A percentile compares a stretch with the other conserved stretches of the same genome.
Conservation (phyloP, 2,888 invertebrate species). For the Phyto melanocephala region DNA sequence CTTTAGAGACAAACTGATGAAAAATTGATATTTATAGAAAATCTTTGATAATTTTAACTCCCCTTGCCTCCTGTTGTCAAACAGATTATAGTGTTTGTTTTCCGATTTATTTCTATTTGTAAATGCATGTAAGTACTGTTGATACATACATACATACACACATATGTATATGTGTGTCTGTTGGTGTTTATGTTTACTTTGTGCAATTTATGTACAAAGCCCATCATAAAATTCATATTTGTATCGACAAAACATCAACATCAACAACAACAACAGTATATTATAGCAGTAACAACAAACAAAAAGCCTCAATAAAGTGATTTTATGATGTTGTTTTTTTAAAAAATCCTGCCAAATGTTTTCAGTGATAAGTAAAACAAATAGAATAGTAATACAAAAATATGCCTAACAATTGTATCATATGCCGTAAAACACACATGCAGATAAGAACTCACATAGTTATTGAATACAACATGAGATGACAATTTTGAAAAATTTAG, state of each 20-base stretch:
- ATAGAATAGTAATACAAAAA: neutral
- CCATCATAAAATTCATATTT: constrained; percentile 55
- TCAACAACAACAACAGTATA: neutral
- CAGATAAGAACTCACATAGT: neutral
- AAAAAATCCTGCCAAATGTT: constrained; percentile 35
- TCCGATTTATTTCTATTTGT: constrained; percentile 12
- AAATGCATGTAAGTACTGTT: neutral
- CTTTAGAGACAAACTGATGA: no score
- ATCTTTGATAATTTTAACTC: no score
- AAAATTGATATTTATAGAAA: no score
- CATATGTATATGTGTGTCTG: neutral
- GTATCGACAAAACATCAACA: constrained; percentile 35
- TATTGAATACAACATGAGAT: neutral
- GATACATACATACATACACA: no score
- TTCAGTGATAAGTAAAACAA: constrained; percentile 53
- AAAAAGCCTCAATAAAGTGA: neutral
- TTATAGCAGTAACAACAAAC: constrained; percentile 4
- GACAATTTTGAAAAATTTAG: constrained; percentile 25
- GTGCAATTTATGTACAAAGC: constrained; percentile 47
- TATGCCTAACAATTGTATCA: constrained; percentile 17
- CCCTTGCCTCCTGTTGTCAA: neutral
- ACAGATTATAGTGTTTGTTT: neutral
- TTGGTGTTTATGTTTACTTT: constrained; percentile 16
- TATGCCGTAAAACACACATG: neutral
- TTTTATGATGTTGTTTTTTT: constrained; percentile 46